Conservation (phyloP, 2,888 invertebrate genomes). For the Clusia tigrina region DNA sequence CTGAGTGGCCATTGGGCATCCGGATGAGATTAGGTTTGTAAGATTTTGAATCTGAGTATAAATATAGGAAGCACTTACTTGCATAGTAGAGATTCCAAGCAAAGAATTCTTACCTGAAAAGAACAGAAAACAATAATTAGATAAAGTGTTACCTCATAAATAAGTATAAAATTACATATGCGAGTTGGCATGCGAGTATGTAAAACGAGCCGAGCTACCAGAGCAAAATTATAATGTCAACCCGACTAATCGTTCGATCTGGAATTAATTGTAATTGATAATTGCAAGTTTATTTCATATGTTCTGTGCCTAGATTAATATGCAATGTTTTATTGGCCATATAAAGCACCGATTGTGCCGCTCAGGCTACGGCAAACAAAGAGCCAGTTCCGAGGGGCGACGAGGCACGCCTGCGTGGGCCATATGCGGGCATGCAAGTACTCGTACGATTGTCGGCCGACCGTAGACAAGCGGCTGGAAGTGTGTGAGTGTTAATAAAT, state of each 20-base stretch:
- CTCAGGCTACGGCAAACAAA: not conserved
- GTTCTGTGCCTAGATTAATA: too few species aligned
- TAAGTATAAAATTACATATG: too few species aligned
- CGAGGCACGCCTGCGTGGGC: slow-evolving; percentile 29
- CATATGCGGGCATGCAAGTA: not conserved
- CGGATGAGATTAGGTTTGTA: too few species aligned
- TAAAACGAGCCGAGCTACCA: not conserved
- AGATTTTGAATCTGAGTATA: too few species aligned
- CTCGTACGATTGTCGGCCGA: not conserved
- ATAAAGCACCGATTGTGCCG: not conserved
- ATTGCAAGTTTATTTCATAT: slow-evolving; percentile 37
- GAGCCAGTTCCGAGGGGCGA: not conserved
- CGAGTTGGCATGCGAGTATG: too few species aligned
- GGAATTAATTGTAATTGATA: slow-evolving; percentile 34
- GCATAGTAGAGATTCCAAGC: too few species aligned
- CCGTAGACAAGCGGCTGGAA: slow-evolving; percentile 13
- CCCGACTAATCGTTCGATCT: not conserved
- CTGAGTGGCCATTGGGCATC: too few species aligned
- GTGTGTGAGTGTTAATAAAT: slow-evolving; percentile 25
- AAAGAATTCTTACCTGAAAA: too few species aligned
- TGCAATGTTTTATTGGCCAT: not conserved
- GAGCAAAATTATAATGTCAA: not conserved
- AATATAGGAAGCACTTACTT: too few species aligned
- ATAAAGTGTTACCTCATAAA: too few species aligned
- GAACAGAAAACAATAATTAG: too few species aligned